Conservation (phyloP, 1,140 invertebrate genomes). For the Heliconius himera region DNA sequence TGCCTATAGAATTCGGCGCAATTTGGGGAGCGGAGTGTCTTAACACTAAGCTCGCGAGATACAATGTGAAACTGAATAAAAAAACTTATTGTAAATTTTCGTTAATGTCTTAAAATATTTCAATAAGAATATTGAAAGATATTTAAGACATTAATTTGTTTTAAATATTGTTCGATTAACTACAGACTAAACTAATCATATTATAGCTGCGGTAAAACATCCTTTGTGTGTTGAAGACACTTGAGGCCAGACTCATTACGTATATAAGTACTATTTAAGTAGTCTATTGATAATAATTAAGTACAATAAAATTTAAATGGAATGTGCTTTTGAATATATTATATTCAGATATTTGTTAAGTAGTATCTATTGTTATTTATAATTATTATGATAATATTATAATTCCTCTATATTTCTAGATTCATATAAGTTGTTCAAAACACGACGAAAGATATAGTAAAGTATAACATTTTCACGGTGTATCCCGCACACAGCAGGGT, state of each 20-base stretch:
- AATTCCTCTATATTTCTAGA: not conserved
- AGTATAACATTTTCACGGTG: no score
- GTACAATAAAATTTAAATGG: not conserved
- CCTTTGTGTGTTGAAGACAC: not conserved
- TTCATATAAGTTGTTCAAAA: not conserved
- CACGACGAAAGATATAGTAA: no score
- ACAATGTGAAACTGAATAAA: no score
- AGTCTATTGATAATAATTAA: not conserved
- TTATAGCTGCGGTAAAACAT: not conserved
- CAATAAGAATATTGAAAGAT: no score
- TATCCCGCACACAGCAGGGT: no score
- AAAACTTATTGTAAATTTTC: no score
- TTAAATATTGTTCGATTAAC: not conserved
- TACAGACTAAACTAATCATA: not conserved
- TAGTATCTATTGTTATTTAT: not conserved
- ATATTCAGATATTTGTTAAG: not conserved
- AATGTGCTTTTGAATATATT: not conserved
- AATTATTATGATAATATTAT: not conserved
- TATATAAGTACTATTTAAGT: slow-evolving; percentile 9
- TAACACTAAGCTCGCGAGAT: no score
- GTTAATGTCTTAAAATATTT: no score
- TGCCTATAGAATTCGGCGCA: no score
- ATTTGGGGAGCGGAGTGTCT: no score
- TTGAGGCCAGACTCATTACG: slow-evolving; percentile 1
- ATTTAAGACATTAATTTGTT: no score